Base-by-base conservation (phyloP, 2,113 vertebrate species). In the Gulo gulo region DNA sequence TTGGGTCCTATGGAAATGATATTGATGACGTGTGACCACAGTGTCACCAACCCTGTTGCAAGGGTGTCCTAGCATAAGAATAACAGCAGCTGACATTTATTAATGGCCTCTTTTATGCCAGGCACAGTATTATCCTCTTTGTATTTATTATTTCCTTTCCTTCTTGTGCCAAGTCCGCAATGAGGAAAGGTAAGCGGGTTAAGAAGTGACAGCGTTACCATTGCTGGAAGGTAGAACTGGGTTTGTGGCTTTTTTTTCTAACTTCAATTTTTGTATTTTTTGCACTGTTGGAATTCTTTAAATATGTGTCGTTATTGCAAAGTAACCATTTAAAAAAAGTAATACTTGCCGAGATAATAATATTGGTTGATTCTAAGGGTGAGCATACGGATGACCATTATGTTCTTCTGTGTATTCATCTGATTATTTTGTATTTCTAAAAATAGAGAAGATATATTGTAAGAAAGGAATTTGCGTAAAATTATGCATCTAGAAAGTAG, bases 401-500 rank as follows among this genome's bases (percentile, higher is more conserved):
- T 63, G 88, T 80, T 97, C 52, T 73, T 89, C 71, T 55, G 14
- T 61, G 7, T 89, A 74, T 82, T 97, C 69, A 82, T 61, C 65
- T 7, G 1, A n/a, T 91, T 93, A 45, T 81, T 91, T 76, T 82
- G 67, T 82, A 45, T 82, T 96, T 94, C 82, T 7, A 67, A 76
- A 96, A 87, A 39, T 52, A 52, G 18, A 91, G 26, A 65, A 57
- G 24, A 57, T 39, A 10, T 26, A 16, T 78, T 93, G 39, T 50
- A 63, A 26, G 47, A 86, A 87, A 76, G 16, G 21, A 88, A 80
- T 80, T 85, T 95, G 7, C 71, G 36, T 42, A 65, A 89, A 74
- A 93, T 57, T 57, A 36, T 45, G 57, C 29, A 95, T 65, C 47
- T 85, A 90, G 55, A 69, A 92, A 79, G 59, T 79, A 90, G 34